Conservation (phyloP, 2,888 invertebrate genomes). For the Podotricha telesiphe region DNA sequence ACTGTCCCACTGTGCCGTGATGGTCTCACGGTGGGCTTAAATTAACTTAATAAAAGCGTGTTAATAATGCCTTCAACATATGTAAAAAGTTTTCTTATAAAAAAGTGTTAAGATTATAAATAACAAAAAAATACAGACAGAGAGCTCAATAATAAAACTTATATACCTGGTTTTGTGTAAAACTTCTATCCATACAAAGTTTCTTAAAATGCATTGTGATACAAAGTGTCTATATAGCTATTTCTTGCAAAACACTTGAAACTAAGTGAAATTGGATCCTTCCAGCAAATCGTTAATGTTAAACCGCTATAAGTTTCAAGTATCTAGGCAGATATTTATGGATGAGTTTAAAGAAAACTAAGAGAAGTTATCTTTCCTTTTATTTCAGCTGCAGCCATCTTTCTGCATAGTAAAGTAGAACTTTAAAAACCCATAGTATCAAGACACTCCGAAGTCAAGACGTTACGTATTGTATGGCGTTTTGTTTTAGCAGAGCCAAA, state of each 20-base stretch:
- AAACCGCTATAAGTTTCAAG: conserved; percentile 6
- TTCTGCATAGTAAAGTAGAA: too few species aligned
- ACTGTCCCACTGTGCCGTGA: too few species aligned
- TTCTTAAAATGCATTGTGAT: conserved; percentile 5
- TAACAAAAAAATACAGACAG: not conserved
- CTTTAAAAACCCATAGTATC: too few species aligned
- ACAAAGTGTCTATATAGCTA: conserved; percentile 5
- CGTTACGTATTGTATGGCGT: too few species aligned
- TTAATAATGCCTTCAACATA: too few species aligned
- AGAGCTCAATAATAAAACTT: conserved; percentile 16
- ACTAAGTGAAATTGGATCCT: conserved; percentile 18
- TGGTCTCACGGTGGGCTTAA: too few species aligned
- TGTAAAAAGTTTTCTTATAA: too few species aligned
- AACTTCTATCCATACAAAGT: not conserved
- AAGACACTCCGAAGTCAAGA: too few species aligned
- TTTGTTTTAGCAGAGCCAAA: too few species aligned
- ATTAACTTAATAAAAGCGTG: too few species aligned
- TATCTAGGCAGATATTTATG: conserved; percentile 1
- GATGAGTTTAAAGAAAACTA: not conserved
- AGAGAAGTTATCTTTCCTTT: not conserved
- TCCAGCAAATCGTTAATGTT: conserved; percentile 15
- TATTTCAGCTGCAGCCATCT: not conserved
- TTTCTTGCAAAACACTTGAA: conserved; percentile 19
- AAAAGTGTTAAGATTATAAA: too few species aligned
- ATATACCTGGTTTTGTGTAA: not conserved